A percentile compares a stretch with the other conserved stretches of the same genome.
phyloP scores from a whole-genome alignment of 2,113 vertebrate species.

The Grantiella picta region DNA sequence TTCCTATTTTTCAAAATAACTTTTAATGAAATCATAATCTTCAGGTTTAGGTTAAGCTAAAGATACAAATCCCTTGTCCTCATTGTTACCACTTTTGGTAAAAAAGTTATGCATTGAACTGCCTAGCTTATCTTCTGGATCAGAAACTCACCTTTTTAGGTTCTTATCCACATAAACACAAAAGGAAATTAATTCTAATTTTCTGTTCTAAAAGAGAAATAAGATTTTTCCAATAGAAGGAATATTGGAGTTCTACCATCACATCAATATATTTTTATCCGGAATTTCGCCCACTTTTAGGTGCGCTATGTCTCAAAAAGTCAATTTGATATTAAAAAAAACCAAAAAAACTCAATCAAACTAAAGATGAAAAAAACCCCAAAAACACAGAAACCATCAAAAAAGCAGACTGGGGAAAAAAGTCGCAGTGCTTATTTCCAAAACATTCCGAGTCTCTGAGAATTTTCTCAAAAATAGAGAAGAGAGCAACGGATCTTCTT shows the following conservation, averaged over 20 bases:
- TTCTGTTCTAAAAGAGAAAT: background rate
- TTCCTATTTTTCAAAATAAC: background rate
- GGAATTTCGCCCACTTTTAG: background rate
- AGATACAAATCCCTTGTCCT: background rate
- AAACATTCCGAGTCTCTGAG: background rate
- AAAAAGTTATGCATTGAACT: background rate
- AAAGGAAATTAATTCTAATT: background rate
- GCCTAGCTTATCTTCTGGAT: background rate
- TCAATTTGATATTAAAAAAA: background rate
- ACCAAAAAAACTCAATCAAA: accelerated
- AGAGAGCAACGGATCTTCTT: background rate
- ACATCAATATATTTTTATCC: background rate
- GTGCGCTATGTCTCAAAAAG: background rate
- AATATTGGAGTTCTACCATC: background rate
- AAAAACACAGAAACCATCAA: background rate
- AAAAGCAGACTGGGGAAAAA: background rate
- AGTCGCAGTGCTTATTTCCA: background rate
- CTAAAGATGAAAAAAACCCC: no score
- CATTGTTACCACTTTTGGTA: background rate
- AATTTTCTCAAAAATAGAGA: background rate
- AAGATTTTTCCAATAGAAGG: background rate
- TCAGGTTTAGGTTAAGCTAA: background rate
- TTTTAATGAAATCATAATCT: background rate
- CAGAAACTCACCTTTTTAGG: background rate
- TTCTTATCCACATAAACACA: background rate